Conservation (phyloP, 2,797 vertebrate genomes). For the Astyanax mexicanus region DNA sequence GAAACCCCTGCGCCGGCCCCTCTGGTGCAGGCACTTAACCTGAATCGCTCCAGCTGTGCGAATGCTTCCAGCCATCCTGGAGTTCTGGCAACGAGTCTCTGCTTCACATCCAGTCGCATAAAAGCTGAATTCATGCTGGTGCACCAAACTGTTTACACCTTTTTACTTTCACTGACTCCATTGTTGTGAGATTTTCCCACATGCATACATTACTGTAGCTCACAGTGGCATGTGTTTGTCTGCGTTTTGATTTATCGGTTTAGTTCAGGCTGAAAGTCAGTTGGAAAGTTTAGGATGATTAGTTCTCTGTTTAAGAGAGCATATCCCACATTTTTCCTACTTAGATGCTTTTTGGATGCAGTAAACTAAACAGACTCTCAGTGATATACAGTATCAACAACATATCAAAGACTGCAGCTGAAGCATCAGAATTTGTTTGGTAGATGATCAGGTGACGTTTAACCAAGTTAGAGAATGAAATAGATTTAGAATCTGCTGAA, state of each 20-base stretch:
- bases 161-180: conserved; percentile 1
- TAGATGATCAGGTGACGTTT: too few species aligned
- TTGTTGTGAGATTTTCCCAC: conserved; percentile 16
- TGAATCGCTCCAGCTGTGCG: conserved; percentile 64
- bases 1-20: conserved; percentile 56
- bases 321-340: not conserved
- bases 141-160: conserved; percentile 24
- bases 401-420: too few species aligned
- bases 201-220: not conserved
- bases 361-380: too few species aligned
- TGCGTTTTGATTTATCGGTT: conserved; percentile 14
- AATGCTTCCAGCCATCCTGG: conserved; percentile 53
- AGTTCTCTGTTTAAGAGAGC: not conserved
- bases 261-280: not conserved
- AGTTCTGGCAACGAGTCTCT: conserved; percentile 55
- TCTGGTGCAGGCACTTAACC: conserved; percentile 70
- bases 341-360: too few species aligned
- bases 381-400: too few species aligned
- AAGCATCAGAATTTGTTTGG: too few species aligned
- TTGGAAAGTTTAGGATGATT: not conserved
- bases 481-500: too few species aligned
- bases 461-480: too few species aligned
- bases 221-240: not conserved
- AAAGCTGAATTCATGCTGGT: conserved; percentile 13
- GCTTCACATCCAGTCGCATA: conserved; percentile 42